Evolutionary conservation across 1,140 invertebrate species (phyloP).

Genomic region (Acromyrmex echinatior): DNA sequence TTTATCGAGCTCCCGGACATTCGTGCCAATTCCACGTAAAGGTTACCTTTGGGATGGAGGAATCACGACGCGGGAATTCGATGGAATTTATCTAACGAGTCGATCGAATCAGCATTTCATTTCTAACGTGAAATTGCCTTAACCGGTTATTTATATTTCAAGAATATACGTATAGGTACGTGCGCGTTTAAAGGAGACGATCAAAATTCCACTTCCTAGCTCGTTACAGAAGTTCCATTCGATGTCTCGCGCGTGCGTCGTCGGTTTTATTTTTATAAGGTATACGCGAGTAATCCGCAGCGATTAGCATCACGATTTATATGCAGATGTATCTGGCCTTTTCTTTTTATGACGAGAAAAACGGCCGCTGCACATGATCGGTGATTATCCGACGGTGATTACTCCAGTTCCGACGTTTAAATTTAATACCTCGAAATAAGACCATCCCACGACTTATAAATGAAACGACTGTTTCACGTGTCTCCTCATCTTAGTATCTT

Average conservation of each 20-base stretch:
- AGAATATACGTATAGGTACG: neutral
- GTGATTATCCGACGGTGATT: conserved; percentile 8
- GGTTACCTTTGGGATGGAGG: conserved; percentile 33
- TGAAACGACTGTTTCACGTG: neutral
- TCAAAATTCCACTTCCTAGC: conserved; percentile 66
- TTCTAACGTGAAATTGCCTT: conserved; percentile 53
- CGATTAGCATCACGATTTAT: conserved; percentile 68
- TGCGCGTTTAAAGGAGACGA: conserved; percentile 62
- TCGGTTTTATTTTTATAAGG: conserved; percentile 66
- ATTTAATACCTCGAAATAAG: conserved; percentile 13
- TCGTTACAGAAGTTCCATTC: conserved; percentile 56
- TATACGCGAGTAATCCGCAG: conserved; percentile 62
- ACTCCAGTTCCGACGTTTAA: neutral
- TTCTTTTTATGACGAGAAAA: conserved; percentile 21
- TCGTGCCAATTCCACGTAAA: conserved; percentile 52
- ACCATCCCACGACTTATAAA: neutral
- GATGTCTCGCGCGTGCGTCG: conserved; percentile 41
- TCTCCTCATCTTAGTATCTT: neutral
- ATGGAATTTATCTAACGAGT: conserved; percentile 64
- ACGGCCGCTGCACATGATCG: neutral
- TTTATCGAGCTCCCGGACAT: conserved; percentile 24
- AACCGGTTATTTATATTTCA: conserved; percentile 69
- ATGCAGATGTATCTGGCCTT: conserved; percentile 35
- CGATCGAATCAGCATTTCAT: conserved; percentile 66
- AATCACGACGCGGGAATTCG: conserved; percentile 48